Evolutionary conservation across 2,113 vertebrate species (phyloP).

Genomic region (Tyrannus savana): DNA sequence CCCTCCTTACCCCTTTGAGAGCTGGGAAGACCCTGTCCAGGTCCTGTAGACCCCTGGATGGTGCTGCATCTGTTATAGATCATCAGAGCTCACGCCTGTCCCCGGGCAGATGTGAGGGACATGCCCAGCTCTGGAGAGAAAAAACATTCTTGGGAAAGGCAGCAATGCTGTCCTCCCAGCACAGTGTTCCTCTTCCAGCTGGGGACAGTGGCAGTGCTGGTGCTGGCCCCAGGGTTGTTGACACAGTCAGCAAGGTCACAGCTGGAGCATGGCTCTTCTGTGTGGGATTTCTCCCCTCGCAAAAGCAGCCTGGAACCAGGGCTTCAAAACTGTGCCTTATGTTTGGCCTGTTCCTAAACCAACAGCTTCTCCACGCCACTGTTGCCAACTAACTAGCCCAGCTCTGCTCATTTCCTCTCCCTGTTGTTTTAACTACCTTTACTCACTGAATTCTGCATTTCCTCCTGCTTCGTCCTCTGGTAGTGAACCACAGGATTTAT

Average conservation of each 20-base stretch:
- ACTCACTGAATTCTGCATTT: background rate
- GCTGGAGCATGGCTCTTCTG: background rate
- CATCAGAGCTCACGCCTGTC: background rate
- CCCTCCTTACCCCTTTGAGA: background rate
- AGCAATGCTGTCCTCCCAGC: rapidly evolving
- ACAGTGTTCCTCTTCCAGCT: background rate
- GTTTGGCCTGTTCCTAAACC: background rate
- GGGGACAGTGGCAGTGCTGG: background rate
- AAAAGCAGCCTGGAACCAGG: background rate
- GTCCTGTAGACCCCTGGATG: background rate
- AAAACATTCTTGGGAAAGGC: background rate
- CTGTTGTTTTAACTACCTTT: background rate
- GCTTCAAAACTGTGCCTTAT: rapidly evolving
- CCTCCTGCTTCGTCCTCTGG: background rate
- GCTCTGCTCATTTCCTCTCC: background rate
- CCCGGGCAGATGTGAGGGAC: rapidly evolving
- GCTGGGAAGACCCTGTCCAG: background rate
- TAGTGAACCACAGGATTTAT: background rate
- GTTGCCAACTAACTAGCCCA: background rate
- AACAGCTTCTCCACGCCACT: background rate
- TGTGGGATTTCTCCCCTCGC: background rate
- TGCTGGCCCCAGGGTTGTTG: background rate
- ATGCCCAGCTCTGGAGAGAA: background rate
- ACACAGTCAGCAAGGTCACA: background rate
- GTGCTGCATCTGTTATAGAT: background rate